phyloP scores from a whole-genome alignment of 2,797 vertebrate genomes.

The Cossypha polioptera region DNA sequence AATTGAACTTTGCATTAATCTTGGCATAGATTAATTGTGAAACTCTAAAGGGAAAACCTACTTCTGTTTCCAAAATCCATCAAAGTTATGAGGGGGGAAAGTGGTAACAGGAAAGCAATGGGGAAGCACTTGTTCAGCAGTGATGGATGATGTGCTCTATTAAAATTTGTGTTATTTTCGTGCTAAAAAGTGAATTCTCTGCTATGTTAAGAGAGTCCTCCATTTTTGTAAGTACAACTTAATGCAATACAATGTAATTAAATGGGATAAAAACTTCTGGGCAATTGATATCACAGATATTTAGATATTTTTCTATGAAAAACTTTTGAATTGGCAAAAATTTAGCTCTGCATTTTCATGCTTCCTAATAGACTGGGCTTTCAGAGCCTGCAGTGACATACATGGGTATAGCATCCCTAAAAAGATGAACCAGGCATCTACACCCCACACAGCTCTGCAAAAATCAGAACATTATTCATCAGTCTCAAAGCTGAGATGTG shows the following conservation, averaged over 20 bases:
- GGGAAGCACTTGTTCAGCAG: not conserved
- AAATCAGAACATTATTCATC: not conserved
- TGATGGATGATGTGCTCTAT: not conserved
- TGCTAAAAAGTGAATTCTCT: not conserved
- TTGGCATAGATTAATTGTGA: constrained; percentile 47
- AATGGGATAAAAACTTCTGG: not conserved
- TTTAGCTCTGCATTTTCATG: accelerated
- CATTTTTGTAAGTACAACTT: not conserved
- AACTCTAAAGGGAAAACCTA: constrained; percentile 46
- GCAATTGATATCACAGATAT: not conserved
- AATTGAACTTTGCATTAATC: constrained; percentile 65
- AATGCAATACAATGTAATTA: not conserved
- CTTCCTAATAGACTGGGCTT: not conserved
- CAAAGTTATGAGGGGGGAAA: constrained; percentile 16
- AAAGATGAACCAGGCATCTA: not conserved
- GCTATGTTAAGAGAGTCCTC: not conserved
- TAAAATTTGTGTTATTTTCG: not conserved
- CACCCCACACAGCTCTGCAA: not conserved
- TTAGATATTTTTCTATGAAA: not conserved
- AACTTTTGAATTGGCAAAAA: not conserved
- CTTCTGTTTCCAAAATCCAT: constrained; percentile 42
- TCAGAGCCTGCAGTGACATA: not conserved
- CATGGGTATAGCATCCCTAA: accelerated
- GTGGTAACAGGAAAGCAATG: not conserved
- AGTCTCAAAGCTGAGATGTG: not conserved